Evolutionary conservation across 2,888 invertebrate genomes (phyloP).

Genomic region (Phymatocera aterrima): DNA sequence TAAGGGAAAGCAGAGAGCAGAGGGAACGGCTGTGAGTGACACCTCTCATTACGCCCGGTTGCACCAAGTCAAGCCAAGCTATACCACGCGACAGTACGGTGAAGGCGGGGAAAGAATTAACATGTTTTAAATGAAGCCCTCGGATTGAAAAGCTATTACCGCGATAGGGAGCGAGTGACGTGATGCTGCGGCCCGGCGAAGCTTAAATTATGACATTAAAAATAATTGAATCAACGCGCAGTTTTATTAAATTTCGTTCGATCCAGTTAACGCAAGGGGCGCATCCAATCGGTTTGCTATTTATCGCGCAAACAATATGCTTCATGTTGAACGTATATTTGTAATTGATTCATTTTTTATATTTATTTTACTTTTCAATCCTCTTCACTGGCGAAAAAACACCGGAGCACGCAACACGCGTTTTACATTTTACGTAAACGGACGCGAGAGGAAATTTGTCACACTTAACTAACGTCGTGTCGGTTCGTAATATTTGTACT

Average conservation of each 20-base stretch:
- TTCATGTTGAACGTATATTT: conserved; percentile 6
- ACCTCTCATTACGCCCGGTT: conserved; percentile 44
- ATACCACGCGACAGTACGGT: conserved; percentile 25
- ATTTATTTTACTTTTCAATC: background rate
- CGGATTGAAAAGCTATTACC: conserved; percentile 43
- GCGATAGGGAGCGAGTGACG: conserved; percentile 39
- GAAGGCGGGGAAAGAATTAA: conserved; percentile 30
- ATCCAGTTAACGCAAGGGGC: conserved; percentile 14
- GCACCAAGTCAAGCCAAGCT: conserved; percentile 27
- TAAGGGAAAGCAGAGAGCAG: conserved; percentile 35
- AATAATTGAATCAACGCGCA: conserved; percentile 42
- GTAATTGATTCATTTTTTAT: background rate
- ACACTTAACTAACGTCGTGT: conserved; percentile 7
- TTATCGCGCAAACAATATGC: conserved; percentile 20
- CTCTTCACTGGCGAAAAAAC: background rate
- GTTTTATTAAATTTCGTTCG: conserved; percentile 43
- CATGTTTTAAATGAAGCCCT: conserved; percentile 45
- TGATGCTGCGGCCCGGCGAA: conserved; percentile 32
- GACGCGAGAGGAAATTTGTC: conserved; percentile 5
- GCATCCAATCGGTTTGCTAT: conserved; percentile 10
- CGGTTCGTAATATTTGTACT: conserved; percentile 1
- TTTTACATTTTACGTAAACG: background rate
- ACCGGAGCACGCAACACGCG: background rate
- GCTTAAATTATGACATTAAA: conserved; percentile 41
- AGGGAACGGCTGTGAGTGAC: conserved; percentile 43